Evolutionary conservation across 2,113 vertebrate species (phyloP).

Genomic region (Python bivittatus): DNA sequence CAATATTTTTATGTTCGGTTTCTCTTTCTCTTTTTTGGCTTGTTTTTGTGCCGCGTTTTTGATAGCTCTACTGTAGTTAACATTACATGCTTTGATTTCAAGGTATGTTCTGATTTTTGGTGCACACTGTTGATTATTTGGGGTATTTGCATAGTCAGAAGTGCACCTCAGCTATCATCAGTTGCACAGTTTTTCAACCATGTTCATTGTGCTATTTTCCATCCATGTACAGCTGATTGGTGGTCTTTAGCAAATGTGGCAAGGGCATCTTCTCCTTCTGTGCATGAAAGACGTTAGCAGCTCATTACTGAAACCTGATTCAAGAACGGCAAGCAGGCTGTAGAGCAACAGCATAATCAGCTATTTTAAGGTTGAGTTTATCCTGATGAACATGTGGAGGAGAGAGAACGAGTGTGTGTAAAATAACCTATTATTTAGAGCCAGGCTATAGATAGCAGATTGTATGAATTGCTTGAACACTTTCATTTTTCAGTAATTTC

Average conservation of each 20-base stretch:
- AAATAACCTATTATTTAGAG: background rate
- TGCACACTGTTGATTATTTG: background rate
- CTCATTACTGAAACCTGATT: constrained; percentile 43
- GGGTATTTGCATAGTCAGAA: background rate
- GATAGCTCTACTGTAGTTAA: background rate
- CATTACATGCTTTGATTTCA: background rate
- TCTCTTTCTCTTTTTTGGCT: background rate
- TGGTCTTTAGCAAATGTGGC: background rate
- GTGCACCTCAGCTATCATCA: background rate
- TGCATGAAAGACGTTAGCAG: background rate
- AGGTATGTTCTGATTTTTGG: background rate
- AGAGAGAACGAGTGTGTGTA: background rate
- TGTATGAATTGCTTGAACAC: background rate
- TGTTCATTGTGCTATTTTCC: background rate
- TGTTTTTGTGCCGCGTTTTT: background rate
- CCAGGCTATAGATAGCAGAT: background rate
- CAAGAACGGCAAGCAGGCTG: constrained; percentile 33
- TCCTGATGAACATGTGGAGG: constrained; percentile 10
- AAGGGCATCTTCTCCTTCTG: constrained; percentile 10
- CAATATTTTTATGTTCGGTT: background rate
- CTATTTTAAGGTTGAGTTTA: constrained; percentile 22
- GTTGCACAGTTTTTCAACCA: background rate
- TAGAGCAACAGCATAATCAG: background rate
- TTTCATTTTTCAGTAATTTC: background rate
- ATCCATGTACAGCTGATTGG: background rate